phyloP scores from a whole-genome alignment of 2,888 invertebrate genomes.

The Lordiphosa andalusiaca region DNA sequence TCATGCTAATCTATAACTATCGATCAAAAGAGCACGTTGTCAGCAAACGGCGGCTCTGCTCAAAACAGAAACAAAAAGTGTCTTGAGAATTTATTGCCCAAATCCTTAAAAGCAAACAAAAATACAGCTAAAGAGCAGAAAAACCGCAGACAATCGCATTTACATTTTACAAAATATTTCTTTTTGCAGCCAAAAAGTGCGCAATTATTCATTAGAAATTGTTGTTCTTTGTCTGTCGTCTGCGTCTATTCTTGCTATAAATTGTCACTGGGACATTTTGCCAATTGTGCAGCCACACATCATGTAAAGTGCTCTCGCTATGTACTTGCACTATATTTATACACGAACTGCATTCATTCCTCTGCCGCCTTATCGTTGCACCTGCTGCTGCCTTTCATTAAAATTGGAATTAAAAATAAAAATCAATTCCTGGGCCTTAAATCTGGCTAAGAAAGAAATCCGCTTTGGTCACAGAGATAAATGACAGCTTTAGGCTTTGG shows the following conservation, averaged over 20 bases:
- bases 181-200: conserved; percentile 45
- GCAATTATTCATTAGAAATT: conserved; percentile 58
- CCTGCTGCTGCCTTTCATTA: conserved; percentile 53
- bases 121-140: conserved; percentile 8
- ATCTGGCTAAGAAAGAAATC: conserved; percentile 24
- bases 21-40: conserved; percentile 53
- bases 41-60: conserved; percentile 33
- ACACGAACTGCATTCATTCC: conserved; percentile 22
- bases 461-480: conserved; percentile 38
- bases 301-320: conserved; percentile 54
- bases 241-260: conserved; percentile 56
- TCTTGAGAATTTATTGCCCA: conserved; percentile 65
- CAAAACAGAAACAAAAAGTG: conserved; percentile 32
- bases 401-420: conserved; percentile 37
- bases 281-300: conserved; percentile 68
- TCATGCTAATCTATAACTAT: conserved; percentile 72
- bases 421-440: conserved; percentile 33
- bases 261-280: conserved; percentile 59
- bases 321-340: conserved; percentile 5
- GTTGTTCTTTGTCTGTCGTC: conserved; percentile 17
- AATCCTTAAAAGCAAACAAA: conserved; percentile 46
- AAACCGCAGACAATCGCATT: conserved; percentile 30
- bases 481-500: conserved; percentile 32
- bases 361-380: conserved; percentile 57
- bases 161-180: conserved; percentile 33